Percentiles rank a stretch among this genome's conserved stretches.
Evolutionary conservation across 2,888 invertebrate species (phyloP).

Genomic region (Xestia xanthographa): DNA sequence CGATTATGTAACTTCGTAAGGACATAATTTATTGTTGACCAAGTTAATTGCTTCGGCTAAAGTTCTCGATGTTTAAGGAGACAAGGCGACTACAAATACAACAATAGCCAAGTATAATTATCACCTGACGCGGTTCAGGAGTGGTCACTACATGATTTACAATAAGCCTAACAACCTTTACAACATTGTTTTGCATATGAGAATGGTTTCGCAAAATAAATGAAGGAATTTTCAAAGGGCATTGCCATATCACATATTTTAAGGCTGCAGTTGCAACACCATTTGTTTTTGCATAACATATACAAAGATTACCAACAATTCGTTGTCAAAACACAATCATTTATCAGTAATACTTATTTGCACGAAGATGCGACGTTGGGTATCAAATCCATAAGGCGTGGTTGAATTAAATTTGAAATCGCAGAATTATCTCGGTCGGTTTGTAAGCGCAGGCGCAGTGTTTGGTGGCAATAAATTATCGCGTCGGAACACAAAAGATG

Average conservation of each 20-base stretch:
- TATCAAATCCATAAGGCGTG: conserved; percentile 69
- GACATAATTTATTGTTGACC: conserved; percentile 54
- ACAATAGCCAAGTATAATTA: conserved; percentile 53
- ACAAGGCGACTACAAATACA: conserved; percentile 45
- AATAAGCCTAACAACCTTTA: conserved; percentile 37
- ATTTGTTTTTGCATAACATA: conserved; percentile 14
- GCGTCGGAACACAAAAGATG: conserved; percentile 89
- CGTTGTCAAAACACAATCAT: conserved; percentile 26
- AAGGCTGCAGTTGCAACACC: conserved; percentile 7
- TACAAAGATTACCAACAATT: conserved; percentile 19
- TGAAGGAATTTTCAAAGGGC: conserved; percentile 15
- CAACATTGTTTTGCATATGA: conserved; percentile 27
- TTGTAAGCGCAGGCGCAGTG: conserved; percentile 82
- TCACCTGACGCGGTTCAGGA: conserved; percentile 42
- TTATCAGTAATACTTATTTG: conserved; percentile 40
- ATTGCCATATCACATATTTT: not conserved
- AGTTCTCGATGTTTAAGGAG: conserved; percentile 44
- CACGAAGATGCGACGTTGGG: conserved; percentile 48
- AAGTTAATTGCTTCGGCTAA: conserved; percentile 58
- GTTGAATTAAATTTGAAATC: conserved; percentile 80
- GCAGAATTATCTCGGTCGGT: conserved; percentile 80
- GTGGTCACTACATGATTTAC: conserved; percentile 51
- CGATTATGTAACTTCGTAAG: conserved; percentile 44
- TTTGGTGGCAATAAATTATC: conserved; percentile 88
- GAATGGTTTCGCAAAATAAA: conserved; percentile 11